phyloP scores from a whole-genome alignment of 2,113 vertebrate genomes.

The Plestiodon gilberti region DNA sequence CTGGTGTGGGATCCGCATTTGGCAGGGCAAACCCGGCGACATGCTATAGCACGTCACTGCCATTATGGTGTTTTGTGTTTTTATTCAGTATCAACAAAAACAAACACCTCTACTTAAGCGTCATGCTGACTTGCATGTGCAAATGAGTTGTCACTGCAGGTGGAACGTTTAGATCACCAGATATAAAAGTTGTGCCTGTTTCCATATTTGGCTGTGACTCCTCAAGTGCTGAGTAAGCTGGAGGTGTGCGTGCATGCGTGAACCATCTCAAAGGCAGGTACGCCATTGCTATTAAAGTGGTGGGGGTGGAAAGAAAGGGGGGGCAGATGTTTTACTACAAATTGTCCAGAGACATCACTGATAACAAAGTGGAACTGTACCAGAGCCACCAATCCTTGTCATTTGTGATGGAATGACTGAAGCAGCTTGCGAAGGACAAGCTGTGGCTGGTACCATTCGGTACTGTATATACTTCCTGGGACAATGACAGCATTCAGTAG shows the following conservation, averaged over 20 bases:
- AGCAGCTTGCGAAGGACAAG: neutral
- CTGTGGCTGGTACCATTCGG: constrained; percentile 2
- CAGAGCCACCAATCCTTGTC: constrained; percentile 4
- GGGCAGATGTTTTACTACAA: neutral
- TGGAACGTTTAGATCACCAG: no score
- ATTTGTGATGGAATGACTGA: neutral
- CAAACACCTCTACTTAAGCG: no score
- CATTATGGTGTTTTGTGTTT: no score
- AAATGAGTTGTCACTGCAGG: no score
- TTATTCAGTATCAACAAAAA: no score
- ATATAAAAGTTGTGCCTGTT: constrained; percentile 25
- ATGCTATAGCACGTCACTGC: no score
- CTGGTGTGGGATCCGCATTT: no score
- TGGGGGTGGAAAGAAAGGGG: constrained; percentile 1
- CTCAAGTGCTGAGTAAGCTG: neutral
- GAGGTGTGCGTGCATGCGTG: neutral
- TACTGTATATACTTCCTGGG: constrained; percentile 32
- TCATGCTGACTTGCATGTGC: no score
- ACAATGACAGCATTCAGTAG: constrained; percentile 52
- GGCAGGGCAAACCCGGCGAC: no score
- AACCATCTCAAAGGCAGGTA: constrained; percentile 17
- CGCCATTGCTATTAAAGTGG: constrained; percentile 3
- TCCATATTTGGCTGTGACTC: neutral
- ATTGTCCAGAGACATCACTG: constrained; percentile 10
- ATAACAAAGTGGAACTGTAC: neutral